These are phyloP conservation scores for Dryococelus australis DNA, from an alignment of 2,888 invertebrate species.

Conservation along the genomic window DNA sequence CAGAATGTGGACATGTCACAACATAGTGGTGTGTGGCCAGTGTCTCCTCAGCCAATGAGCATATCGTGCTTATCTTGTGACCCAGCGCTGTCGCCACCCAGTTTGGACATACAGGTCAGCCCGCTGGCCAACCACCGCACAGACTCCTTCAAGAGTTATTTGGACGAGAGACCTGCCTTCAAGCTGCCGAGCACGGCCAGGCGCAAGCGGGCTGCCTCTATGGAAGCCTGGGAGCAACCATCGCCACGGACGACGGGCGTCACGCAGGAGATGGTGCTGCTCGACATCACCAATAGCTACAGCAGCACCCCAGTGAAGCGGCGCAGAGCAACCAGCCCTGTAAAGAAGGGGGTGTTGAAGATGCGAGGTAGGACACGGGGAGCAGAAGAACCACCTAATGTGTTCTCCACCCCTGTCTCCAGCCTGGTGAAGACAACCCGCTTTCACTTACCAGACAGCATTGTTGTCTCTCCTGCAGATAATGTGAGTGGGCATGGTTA, in stretches of 20 bases:
- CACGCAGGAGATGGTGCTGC: constrained; percentile 34
- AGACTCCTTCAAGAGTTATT: no score
- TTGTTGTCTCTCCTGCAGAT: not conserved
- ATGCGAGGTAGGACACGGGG: not conserved
- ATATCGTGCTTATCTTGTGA: not conserved
- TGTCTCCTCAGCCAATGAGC: not conserved
- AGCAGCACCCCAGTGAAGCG: not conserved
- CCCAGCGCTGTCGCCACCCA: not conserved
- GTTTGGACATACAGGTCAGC: not conserved
- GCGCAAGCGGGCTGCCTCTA: not conserved
- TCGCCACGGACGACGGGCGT: not conserved
- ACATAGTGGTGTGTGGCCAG: not conserved
- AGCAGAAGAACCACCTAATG: not conserved
- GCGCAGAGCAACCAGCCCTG: constrained; percentile 19
- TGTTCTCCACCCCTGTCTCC: constrained; percentile 37
- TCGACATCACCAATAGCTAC: constrained; percentile 29
- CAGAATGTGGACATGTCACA: not conserved
- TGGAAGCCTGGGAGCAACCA: not conserved
- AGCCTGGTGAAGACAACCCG: constrained; percentile 64
- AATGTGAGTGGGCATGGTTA: not conserved
- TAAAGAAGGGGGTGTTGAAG: constrained; percentile 37
- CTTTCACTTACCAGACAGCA: constrained; percentile 65
- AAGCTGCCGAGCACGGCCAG: not conserved
- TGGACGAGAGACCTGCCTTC: not conserved
- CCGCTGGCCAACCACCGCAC: not conserved